Evolutionary conservation across 1,140 invertebrate species (phyloP).

Genomic region (Atta colombica): DNA sequence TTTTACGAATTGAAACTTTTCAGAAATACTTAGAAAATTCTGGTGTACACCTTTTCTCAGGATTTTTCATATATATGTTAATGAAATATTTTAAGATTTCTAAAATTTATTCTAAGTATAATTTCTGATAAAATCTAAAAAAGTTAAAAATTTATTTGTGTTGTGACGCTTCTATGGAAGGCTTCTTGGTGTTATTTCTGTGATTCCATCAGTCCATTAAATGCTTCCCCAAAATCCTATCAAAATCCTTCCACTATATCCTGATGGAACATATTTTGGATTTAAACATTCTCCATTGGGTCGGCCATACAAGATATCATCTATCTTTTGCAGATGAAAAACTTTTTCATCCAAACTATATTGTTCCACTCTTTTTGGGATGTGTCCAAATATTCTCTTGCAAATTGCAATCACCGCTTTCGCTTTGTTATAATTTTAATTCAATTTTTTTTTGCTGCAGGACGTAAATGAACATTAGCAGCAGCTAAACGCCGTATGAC

Average conservation of each 20-base stretch:
- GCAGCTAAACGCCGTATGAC: background rate
- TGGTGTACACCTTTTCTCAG: too few relatives aligned
- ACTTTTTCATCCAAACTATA: constrained; percentile 55
- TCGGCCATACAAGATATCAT: constrained; percentile 35
- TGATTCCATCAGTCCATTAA: constrained; percentile 58
- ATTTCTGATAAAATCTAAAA: too few relatives aligned
- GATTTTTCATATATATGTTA: too few relatives aligned
- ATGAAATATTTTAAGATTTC: too few relatives aligned
- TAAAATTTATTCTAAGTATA: too few relatives aligned
- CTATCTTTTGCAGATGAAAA: constrained; percentile 52
- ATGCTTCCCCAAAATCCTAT: constrained; percentile 71
- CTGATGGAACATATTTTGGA: background rate
- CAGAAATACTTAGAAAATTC: too few relatives aligned
- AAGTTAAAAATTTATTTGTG: too few relatives aligned
- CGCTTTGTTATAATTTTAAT: background rate
- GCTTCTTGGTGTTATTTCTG: constrained; percentile 31
- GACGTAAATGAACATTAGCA: background rate
- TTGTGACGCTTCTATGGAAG: too few relatives aligned
- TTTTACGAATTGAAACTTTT: too few relatives aligned
- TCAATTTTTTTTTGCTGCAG: background rate
- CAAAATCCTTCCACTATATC: constrained; percentile 34
- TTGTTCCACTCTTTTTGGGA: constrained; percentile 22
- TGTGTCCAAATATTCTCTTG: background rate
- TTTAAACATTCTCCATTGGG: background rate
- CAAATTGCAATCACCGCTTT: background rate